phyloP scores from a whole-genome alignment of 2,797 vertebrate species.

The Pseudocheirus occidentalis region DNA sequence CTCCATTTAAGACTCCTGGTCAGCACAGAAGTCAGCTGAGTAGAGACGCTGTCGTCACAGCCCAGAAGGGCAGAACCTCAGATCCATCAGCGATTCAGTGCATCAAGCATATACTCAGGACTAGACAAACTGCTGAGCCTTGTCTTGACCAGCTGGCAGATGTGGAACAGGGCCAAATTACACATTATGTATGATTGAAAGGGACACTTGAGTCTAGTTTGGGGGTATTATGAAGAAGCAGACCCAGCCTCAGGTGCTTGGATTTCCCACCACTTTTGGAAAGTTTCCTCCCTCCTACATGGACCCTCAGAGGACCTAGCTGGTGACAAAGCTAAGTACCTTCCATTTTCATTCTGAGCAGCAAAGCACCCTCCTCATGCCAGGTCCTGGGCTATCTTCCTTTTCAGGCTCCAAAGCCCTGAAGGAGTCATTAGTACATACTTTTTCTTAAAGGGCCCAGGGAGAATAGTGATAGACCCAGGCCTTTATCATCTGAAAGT shows the following conservation, averaged over 20 bases:
- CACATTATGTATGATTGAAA: neutral
- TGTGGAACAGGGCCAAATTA: neutral
- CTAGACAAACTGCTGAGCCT: neutral
- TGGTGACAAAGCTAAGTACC: neutral
- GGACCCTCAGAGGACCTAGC: neutral
- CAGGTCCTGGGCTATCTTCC: neutral
- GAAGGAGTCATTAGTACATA: neutral
- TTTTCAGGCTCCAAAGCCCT: neutral
- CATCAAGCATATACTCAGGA: neutral
- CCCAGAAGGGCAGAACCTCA: neutral
- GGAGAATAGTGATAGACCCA: neutral
- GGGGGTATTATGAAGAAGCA: neutral
- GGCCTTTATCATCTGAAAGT: neutral
- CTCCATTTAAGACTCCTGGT: neutral
- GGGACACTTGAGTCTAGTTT: neutral
- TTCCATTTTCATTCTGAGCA: neutral
- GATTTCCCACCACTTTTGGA: neutral
- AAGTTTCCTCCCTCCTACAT: neutral
- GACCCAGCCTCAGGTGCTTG: neutral
- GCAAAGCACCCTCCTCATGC: neutral
- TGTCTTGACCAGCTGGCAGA: neutral
- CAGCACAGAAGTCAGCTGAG: neutral
- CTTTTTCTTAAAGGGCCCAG: neutral
- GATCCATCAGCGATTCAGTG: neutral
- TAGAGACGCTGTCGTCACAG: neutral